phyloP scores from a whole-genome alignment of 2,113 vertebrate species.

The Dromiciops gliroides region DNA sequence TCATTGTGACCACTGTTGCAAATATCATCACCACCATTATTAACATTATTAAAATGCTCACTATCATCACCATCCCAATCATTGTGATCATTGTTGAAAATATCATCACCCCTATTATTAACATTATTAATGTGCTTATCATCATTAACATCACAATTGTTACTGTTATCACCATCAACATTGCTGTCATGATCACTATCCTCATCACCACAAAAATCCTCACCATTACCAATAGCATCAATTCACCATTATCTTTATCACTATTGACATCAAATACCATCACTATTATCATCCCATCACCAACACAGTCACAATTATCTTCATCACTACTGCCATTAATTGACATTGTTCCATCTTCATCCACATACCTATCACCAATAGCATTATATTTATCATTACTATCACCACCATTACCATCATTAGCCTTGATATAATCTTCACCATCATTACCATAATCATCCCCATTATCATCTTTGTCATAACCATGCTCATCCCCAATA shows the following conservation, averaged over 20 bases:
- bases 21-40: too few species aligned
- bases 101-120: background rate
- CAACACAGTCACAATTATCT: background rate
- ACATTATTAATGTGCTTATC: background rate
- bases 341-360: background rate
- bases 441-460: background rate
- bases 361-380: background rate
- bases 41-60: background rate
- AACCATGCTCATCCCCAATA: background rate
- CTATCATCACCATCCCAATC: background rate
- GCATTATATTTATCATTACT: background rate
- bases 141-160: background rate
- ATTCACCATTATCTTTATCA: too few species aligned
- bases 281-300: background rate
- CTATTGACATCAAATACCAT: background rate
- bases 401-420: background rate
- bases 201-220: background rate
- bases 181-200: background rate
- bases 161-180: background rate
- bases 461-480: background rate
- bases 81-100: too few species aligned
- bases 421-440: background rate
- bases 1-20: too few species aligned
- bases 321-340: background rate
- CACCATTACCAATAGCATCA: too few species aligned